phyloP scores from a whole-genome alignment of 2,888 invertebrate species.

The Tridacna gigas region DNA sequence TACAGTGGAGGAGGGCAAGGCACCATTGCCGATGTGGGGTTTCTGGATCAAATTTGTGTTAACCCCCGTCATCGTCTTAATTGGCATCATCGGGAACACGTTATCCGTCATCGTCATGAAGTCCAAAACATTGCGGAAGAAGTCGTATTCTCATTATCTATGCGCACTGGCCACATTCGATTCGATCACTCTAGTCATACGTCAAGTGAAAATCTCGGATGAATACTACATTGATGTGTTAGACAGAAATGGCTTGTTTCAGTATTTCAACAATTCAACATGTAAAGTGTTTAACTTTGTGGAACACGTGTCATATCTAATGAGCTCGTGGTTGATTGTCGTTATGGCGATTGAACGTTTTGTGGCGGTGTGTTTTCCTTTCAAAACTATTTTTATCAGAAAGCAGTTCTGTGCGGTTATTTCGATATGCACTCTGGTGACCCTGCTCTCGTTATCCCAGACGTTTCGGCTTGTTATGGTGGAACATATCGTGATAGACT shows the following conservation, averaged over 20 bases:
- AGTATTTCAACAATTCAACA: slow-evolving; percentile 68
- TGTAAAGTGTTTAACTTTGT: slow-evolving; percentile 80
- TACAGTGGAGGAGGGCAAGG: background rate
- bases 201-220: slow-evolving; percentile 69
- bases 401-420: slow-evolving; percentile 76
- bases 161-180: slow-evolving; percentile 81
- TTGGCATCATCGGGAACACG: slow-evolving; percentile 81
- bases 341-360: slow-evolving; percentile 82
- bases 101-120: slow-evolving; percentile 81
- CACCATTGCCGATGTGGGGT: slow-evolving; percentile 59
- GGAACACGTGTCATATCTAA: slow-evolving; percentile 78
- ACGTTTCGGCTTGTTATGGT: slow-evolving; percentile 76
- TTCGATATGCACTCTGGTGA: slow-evolving; percentile 73
- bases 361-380: slow-evolving; percentile 81
- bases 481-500: slow-evolving; percentile 36
- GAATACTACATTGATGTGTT: slow-evolving; percentile 54
- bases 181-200: slow-evolving; percentile 75
- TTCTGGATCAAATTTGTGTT: slow-evolving; percentile 78
- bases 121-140: slow-evolving; percentile 75
- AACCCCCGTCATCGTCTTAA: slow-evolving; percentile 76
- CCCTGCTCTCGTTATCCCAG: slow-evolving; percentile 77
- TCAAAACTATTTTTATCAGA: slow-evolving; percentile 75
- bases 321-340: slow-evolving; percentile 83
- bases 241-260: slow-evolving; percentile 56
- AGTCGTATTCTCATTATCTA: slow-evolving; percentile 83